Evolutionary conservation across 2,797 vertebrate genomes (phyloP).

Genomic region (Pangasius djambal): DNA sequence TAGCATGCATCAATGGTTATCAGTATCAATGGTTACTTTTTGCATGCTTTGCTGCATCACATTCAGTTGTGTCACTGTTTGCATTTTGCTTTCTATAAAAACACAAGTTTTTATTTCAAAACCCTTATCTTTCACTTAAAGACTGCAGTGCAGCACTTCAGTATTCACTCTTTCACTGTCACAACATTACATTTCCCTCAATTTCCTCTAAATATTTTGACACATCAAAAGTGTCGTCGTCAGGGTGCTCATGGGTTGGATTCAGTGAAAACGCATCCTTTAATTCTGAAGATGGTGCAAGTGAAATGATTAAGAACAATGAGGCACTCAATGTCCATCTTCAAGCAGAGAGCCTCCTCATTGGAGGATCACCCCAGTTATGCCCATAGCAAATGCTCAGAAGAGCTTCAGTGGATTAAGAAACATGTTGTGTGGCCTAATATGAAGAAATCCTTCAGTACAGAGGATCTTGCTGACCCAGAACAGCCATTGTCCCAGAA

Average conservation of each 20-base stretch:
- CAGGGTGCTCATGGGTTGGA: constrained; percentile 69
- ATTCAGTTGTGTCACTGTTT: constrained; percentile 16
- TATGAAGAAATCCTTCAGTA: constrained; percentile 82
- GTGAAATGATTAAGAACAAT: too few relatives aligned
- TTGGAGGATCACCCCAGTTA: constrained; percentile 85
- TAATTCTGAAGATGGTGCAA: too few relatives aligned
- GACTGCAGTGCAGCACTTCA: neutral
- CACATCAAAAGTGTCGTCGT: constrained; percentile 70
- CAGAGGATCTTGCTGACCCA: constrained; percentile 70
- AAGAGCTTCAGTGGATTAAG: constrained; percentile 91
- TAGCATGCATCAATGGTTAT: neutral
- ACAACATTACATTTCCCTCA: constrained; percentile 45
- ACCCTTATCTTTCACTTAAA: neutral
- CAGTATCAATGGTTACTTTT: neutral
- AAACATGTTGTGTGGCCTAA: constrained; percentile 84
- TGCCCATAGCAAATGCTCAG: constrained; percentile 83
- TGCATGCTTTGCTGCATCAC: constrained; percentile 25
- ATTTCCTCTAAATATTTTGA: constrained; percentile 78
- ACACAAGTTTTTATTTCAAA: neutral
- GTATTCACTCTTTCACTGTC: neutral
- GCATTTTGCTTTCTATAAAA: constrained; percentile 1
- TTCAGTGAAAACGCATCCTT: constrained; percentile 75
- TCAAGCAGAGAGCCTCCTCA: constrained; percentile 89
- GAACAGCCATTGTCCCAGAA: constrained; percentile 14
- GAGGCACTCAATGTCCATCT: constrained; percentile 58